These are phyloP conservation scores for Denticeps clupeoides DNA, from an alignment of 2,797 vertebrate genomes.

Conservation along the genomic window DNA sequence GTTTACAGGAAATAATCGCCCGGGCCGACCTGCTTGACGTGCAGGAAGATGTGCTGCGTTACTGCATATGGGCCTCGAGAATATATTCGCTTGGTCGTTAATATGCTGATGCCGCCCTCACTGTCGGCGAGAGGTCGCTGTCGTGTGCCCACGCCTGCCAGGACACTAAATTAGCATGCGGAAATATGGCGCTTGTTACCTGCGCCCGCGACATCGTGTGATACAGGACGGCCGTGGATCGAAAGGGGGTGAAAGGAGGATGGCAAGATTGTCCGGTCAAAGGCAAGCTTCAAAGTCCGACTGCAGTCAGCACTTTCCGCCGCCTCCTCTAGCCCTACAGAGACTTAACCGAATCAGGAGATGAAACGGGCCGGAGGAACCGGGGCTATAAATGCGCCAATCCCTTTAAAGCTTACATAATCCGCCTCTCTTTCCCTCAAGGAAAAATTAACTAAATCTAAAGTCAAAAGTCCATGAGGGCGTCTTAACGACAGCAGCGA, in stretches of 20 bases:
- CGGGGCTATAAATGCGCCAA: constrained; percentile 50
- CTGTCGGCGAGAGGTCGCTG: constrained; percentile 35
- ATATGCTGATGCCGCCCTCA: constrained; percentile 28
- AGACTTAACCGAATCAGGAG: constrained; percentile 57
- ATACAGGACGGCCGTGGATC: constrained; percentile 22
- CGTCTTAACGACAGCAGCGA: constrained; percentile 42
- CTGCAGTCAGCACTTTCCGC: constrained; percentile 33
- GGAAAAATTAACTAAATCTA: constrained; percentile 36
- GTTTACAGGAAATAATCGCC: no score
- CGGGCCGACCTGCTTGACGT: no score
- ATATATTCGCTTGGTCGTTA: constrained; percentile 32
- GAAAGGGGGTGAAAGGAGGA: not conserved
- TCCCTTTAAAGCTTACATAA: constrained; percentile 65
- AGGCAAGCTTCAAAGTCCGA: constrained; percentile 35
- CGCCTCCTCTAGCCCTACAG: constrained; percentile 32
- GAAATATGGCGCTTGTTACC: constrained; percentile 44
- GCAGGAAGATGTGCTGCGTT: no score
- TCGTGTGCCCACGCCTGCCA: constrained; percentile 21
- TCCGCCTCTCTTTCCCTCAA: constrained; percentile 53
- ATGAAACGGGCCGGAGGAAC: constrained; percentile 53
- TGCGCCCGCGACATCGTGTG: constrained; percentile 39
- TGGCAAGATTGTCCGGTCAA: not conserved
- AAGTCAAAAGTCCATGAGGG: constrained; percentile 47
- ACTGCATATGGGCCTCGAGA: no score
- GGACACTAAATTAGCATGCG: constrained; percentile 37